Evolutionary conservation across 2,888 invertebrate genomes (phyloP).

Genomic region (Leptinotarsa juncta): DNA sequence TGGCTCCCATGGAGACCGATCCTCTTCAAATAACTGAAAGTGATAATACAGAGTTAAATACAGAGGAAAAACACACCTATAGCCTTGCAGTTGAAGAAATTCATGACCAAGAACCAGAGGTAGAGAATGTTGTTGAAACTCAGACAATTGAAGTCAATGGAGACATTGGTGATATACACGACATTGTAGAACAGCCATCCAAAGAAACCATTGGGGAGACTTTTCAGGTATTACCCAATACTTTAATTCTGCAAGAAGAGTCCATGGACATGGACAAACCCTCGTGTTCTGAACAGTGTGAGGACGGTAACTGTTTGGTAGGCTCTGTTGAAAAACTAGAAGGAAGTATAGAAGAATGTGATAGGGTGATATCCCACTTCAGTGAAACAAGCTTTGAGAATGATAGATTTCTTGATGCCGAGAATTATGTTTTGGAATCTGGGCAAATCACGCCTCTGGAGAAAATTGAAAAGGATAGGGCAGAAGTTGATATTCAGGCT

Average conservation of each 20-base stretch:
- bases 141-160: slow-evolving; percentile 28
- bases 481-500: slow-evolving; percentile 61
- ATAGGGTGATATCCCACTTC: slow-evolving; percentile 57
- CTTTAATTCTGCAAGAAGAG: slow-evolving; percentile 63
- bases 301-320: slow-evolving; percentile 50
- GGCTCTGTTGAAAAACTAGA: slow-evolving; percentile 62
- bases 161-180: slow-evolving; percentile 26
- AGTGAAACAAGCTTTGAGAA: slow-evolving; percentile 36
- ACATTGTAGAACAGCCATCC: slow-evolving; percentile 25
- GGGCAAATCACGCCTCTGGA: slow-evolving; percentile 66
- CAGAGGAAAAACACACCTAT: slow-evolving; percentile 37
- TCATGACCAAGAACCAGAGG: slow-evolving; percentile 27
- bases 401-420: slow-evolving; percentile 81
- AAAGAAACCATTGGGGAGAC: slow-evolving; percentile 42
- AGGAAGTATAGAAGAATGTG: slow-evolving; percentile 65
- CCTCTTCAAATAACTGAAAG: slow-evolving; percentile 44
- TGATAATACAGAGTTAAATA: slow-evolving; percentile 34
- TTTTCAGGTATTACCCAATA: slow-evolving; percentile 61
- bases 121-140: slow-evolving; percentile 25
- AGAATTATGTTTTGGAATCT: slow-evolving; percentile 80
- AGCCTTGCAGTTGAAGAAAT: slow-evolving; percentile 33
- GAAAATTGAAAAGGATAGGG: slow-evolving; percentile 52
- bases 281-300: slow-evolving; percentile 61
- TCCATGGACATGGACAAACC: slow-evolving; percentile 51
- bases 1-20: slow-evolving; percentile 46